Conservation (phyloP, 2,113 vertebrate species). For the Cervus canadensis region DNA sequence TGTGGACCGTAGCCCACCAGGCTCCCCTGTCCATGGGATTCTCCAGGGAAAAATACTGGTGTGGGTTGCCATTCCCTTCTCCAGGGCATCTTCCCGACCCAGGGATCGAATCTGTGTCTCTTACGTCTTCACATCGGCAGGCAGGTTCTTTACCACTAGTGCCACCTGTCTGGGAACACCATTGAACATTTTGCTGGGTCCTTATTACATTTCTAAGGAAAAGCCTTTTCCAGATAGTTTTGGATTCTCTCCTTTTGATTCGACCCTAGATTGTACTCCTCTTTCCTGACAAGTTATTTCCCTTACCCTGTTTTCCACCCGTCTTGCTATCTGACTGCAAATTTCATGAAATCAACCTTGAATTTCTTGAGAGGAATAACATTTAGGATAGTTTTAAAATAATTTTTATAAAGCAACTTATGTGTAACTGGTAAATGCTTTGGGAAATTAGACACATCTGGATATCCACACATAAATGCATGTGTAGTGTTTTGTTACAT, state of each 20-base stretch:
- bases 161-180: background rate
- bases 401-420: background rate
- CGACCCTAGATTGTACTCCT: background rate
- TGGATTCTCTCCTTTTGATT: background rate
- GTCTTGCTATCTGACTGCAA: background rate
- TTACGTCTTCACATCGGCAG: background rate
- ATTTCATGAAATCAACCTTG: background rate
- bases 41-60: background rate
- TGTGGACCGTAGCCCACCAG: background rate
- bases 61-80: background rate
- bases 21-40: background rate
- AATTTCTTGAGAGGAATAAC: background rate
- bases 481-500: background rate
- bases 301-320: background rate
- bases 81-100: background rate
- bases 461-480: background rate
- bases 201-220: background rate
- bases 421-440: background rate
- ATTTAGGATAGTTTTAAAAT: background rate
- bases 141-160: background rate
- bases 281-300: background rate
- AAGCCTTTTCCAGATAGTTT: background rate
- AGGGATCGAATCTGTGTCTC: background rate
- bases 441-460: background rate
- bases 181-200: background rate